Conservation (phyloP, 1,140 invertebrate genomes). For the Anadara kagoshimensis region DNA sequence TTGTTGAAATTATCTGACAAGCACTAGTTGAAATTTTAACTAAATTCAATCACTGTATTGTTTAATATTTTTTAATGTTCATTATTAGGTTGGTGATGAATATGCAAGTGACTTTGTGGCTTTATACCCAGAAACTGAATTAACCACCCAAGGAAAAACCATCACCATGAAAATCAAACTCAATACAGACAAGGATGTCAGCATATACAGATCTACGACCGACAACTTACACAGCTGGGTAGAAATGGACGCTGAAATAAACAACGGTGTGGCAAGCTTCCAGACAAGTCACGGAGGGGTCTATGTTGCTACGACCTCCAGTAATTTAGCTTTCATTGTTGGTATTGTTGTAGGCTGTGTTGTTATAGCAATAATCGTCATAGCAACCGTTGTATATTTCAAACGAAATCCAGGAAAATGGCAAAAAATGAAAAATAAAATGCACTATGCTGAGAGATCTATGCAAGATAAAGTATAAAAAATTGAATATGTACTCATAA, state of each 20-base stretch:
- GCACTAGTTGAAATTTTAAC: no score
- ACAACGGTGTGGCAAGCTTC: conserved; percentile 53
- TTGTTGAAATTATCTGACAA: no score
- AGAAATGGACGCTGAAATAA: conserved; percentile 52
- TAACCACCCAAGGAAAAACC: conserved; percentile 41
- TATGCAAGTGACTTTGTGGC: conserved; percentile 67
- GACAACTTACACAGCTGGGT: conserved; percentile 59
- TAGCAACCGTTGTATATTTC: conserved; percentile 61
- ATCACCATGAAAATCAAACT: conserved; percentile 52
- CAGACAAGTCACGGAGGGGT: conserved; percentile 59
- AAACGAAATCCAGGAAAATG: conserved; percentile 61
- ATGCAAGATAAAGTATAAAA: conserved; percentile 51
- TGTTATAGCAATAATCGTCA: conserved; percentile 52
- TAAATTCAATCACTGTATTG: no score
- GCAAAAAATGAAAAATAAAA: conserved; percentile 49
- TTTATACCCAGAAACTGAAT: conserved; percentile 52
- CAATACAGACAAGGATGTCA: conserved; percentile 41
- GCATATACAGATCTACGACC: conserved; percentile 53
- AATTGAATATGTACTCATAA: no score
- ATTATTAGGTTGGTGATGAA: conserved; percentile 61
- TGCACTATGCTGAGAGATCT: conserved; percentile 54
- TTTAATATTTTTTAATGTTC: neutral
- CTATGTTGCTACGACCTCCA: conserved; percentile 55
- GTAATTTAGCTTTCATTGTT: conserved; percentile 52
- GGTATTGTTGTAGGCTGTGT: conserved; percentile 52